These are phyloP conservation scores for Morbakka virulenta DNA, from an alignment of 30 jellyfish, hydroid and myxozoan species.

Conservation along the genomic window DNA sequence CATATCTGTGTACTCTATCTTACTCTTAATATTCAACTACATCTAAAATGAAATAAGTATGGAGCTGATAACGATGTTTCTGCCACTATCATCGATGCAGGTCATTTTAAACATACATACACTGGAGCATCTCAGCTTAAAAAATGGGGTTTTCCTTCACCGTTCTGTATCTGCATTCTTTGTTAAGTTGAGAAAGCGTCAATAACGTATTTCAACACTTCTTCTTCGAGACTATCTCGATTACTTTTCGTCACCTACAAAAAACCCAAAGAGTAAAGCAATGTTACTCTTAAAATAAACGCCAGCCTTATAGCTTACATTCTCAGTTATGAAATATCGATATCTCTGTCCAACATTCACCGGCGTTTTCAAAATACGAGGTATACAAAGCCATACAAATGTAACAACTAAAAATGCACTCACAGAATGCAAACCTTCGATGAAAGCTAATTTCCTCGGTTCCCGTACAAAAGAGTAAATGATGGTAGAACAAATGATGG, in stretches of 20 bases:
- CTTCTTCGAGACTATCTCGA: not conserved
- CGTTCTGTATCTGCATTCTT: no score
- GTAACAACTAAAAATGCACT: not conserved
- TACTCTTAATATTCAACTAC: no score
- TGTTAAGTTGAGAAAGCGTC: no score
- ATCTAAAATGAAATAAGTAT: no score
- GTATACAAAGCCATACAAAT: not conserved
- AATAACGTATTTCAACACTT: no score
- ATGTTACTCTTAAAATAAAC: not conserved
- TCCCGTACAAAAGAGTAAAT: not conserved
- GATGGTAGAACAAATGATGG: not conserved
- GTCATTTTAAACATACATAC: no score
- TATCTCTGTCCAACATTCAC: not conserved
- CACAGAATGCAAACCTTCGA: not conserved
- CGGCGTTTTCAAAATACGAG: not conserved
- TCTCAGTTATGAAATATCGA: not conserved
- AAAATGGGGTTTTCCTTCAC: no score
- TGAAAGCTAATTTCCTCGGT: not conserved
- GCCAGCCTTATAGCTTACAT: not conserved
- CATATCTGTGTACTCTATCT: no score
- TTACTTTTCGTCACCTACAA: not conserved
- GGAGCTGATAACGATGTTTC: no score
- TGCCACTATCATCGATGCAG: no score
- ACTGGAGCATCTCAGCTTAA: no score
- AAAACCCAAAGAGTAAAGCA: not conserved